Evolutionary conservation across 2,888 invertebrate genomes (phyloP), one percentile per base, ranked within the genome.

Genomic region (Xanthostigma xanthostigma): DNA sequence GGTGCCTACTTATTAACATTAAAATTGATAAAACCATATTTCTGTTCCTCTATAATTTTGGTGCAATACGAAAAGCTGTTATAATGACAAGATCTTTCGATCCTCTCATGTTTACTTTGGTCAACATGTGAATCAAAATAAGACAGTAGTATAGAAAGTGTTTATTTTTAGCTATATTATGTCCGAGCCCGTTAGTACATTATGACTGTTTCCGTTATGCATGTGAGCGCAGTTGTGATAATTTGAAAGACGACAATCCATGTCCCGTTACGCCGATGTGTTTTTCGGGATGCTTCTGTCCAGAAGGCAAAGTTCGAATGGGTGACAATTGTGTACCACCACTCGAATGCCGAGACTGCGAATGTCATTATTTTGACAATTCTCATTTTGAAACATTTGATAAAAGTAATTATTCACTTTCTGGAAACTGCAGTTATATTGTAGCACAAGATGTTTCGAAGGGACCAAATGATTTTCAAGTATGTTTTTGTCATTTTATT

Each of bases 321-420:
- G 83, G 77, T 9, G 76, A 80, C 48, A 67, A 68, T 10, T 90
- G 90, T 59, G 73, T 88, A 8, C 70, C 75, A 49, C 79, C 86
- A 0, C 69, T 75, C 0, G 79, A 80, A 50, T 90, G 90, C 59
- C 72, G 79, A 47, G 86, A 90, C 62, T 89, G 89, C 72, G 65
- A 76, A 69, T 78, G 69, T 51, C 65, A 82, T 55, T 81, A 85
- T 0, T 75, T 83, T 51, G 90, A 90, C 0, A 79, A 84, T 45
- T 80, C 88, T 1, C 84, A 88, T 59, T 89, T 86, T 64, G 73
- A 80, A 50, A 87, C 85, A 34, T 94, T 89, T 61, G 92, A 93
- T 62, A 79, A 82, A 17, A 79, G 75, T 52, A 81, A 84, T 57
- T 81, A 84, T 56, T 84, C 84, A 0, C 84, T 86, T 64, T 79